Conservation (phyloP, 2,113 vertebrate species). For the Alligator sinensis region DNA sequence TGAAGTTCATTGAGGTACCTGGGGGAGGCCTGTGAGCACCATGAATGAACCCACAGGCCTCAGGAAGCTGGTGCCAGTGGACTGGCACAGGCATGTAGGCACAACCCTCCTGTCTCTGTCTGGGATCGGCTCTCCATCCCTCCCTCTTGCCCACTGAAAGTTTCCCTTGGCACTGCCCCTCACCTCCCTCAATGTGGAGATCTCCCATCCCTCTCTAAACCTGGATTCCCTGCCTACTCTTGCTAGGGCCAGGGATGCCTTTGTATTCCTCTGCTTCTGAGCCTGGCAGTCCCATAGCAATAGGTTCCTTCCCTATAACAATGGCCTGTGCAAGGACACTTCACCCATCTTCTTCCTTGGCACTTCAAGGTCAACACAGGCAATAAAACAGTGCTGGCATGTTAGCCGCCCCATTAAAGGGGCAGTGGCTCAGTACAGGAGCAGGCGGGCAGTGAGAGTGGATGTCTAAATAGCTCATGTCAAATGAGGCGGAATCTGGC, state of each 20-base stretch:
- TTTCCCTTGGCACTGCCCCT: too few species aligned
- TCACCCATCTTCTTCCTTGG: not conserved
- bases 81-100: not conserved
- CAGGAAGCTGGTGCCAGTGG: rapidly evolving
- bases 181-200: too few species aligned
- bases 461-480: not conserved
- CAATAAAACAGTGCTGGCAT: not conserved
- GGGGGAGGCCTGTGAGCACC: too few species aligned
- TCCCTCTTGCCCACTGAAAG: too few species aligned
- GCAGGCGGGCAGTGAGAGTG: not conserved
- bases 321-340: not conserved
- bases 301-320: not conserved
- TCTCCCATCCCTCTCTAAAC: too few species aligned
- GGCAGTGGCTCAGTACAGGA: not conserved
- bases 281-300: not conserved
- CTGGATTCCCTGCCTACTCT: too few species aligned
- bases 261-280: not conserved
- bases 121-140: too few species aligned
- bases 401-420: not conserved
- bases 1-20: too few species aligned
- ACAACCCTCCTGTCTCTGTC: not conserved
- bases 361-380: not conserved
- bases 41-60: too few species aligned
- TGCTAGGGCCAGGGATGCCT: not conserved
- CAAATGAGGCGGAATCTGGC: not conserved